These are phyloP conservation scores for Ceratosolen fusciceps DNA, from an alignment of 1,140 invertebrate species.

Conservation along the genomic window DNA sequence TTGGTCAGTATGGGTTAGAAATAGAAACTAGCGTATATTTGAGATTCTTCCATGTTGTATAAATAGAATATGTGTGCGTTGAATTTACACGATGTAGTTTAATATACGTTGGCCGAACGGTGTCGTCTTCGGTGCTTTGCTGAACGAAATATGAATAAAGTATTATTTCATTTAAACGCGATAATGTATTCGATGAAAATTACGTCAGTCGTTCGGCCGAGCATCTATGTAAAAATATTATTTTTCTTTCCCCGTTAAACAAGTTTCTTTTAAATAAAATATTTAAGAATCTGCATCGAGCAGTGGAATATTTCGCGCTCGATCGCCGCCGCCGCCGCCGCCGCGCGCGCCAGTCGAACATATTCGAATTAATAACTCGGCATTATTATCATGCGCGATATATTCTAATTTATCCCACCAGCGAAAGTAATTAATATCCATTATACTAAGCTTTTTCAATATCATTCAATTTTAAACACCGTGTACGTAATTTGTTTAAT, in stretches of 20 bases:
- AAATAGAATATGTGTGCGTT: conserved; percentile 37
- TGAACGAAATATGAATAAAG: conserved; percentile 45
- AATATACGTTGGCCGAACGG: conserved; percentile 40
- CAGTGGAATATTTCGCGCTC: background rate
- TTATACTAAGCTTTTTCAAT: too few relatives aligned
- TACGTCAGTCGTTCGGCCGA: conserved; percentile 28
- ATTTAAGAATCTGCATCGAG: background rate
- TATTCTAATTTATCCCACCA: too few relatives aligned
- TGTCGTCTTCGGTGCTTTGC: conserved; percentile 44
- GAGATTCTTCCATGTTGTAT: conserved; percentile 40
- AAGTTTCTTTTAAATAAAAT: background rate
- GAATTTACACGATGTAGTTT: conserved; percentile 31
- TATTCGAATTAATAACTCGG: background rate
- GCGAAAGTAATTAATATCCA: too few relatives aligned
- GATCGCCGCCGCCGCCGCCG: too few relatives aligned
- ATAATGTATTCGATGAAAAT: conserved; percentile 48
- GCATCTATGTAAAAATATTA: conserved; percentile 30
- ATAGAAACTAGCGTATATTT: conserved; percentile 21
- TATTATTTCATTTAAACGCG: conserved; percentile 36
- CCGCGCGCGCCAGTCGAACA: background rate
- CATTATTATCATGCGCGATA: background rate
- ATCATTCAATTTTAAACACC: too few relatives aligned
- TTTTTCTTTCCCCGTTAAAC: background rate
- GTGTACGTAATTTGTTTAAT: too few relatives aligned
- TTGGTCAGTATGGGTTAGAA: conserved; percentile 26